A percentile compares a stretch with the other conserved stretches of the same genome.
Conservation (phyloP, 2,888 invertebrate species). For the Branchellion lobata region DNA sequence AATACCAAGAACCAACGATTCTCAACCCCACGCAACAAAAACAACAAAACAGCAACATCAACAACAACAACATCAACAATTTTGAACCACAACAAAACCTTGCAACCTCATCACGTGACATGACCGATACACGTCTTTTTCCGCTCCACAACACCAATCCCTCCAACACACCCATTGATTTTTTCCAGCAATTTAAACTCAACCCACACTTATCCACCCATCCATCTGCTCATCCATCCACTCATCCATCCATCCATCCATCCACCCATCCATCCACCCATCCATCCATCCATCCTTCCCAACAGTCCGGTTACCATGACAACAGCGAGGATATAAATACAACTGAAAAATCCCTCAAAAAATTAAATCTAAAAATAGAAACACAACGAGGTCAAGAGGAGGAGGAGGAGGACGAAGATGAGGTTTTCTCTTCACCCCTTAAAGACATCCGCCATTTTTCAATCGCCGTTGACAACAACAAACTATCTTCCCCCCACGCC, state of each 20-base stretch:
- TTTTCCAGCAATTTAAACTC: too few relatives aligned
- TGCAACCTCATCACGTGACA: too few relatives aligned
- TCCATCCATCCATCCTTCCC: not conserved
- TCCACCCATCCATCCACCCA: not conserved
- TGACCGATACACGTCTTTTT: too few relatives aligned
- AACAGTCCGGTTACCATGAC: not conserved
- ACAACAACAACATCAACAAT: not conserved
- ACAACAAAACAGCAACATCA: too few relatives aligned
- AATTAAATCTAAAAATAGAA: constrained; percentile 1
- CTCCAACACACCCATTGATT: too few relatives aligned
- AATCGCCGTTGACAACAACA: not conserved
- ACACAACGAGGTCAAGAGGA: not conserved
- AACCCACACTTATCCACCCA: not conserved
- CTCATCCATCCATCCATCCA: not conserved
- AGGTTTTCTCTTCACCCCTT: constrained; percentile 36
- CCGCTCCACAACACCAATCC: too few relatives aligned
- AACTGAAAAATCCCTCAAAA: not conserved
- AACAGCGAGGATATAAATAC: not conserved
- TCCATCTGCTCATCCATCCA: not conserved
- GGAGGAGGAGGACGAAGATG: constrained; percentile 28
- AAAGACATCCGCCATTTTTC: constrained; percentile 21
- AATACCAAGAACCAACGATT: not conserved
- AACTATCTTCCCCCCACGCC: constrained; percentile 3
- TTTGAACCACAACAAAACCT: not conserved
- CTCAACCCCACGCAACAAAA: not conserved